Evolutionary conservation across 1,140 invertebrate genomes (phyloP).

Genomic region (Trigoniulus corallinus): DNA sequence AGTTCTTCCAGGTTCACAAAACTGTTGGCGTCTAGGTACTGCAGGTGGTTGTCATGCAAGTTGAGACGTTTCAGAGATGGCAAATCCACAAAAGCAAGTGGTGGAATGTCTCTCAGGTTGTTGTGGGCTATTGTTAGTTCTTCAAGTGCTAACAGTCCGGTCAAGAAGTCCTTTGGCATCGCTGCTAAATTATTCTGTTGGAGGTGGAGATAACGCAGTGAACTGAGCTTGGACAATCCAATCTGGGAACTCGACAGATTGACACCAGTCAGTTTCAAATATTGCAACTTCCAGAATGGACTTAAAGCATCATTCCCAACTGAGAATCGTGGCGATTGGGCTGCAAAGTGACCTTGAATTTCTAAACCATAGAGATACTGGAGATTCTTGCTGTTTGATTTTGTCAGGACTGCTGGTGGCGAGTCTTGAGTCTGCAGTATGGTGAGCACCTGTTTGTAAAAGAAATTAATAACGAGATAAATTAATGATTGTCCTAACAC

Average conservation of each 20-base stretch:
- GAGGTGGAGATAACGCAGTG: background rate
- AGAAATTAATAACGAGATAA: too few relatives aligned
- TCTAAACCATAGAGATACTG: slow-evolving; percentile 37
- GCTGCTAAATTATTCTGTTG: background rate
- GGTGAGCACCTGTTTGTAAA: slow-evolving; percentile 36
- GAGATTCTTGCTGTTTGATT: slow-evolving; percentile 32
- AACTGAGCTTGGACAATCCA: background rate
- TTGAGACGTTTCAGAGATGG: slow-evolving; percentile 35
- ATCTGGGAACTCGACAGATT: background rate
- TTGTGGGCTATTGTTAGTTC: slow-evolving; percentile 16
- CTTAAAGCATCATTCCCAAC: background rate
- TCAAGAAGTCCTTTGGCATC: background rate
- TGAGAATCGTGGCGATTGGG: background rate
- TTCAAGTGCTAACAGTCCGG: background rate
- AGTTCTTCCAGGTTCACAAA: slow-evolving; percentile 44
- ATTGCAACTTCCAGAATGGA: background rate
- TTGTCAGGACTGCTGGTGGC: slow-evolving; percentile 26
- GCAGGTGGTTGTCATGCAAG: slow-evolving; percentile 40
- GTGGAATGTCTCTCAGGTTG: slow-evolving; percentile 18
- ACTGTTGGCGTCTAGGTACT: slow-evolving; percentile 42
- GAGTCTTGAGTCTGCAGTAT: slow-evolving; percentile 31
- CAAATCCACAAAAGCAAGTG: slow-evolving; percentile 34
- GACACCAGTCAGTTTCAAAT: background rate
- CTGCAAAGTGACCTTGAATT: slow-evolving; percentile 33
- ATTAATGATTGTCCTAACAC: too few relatives aligned